Conservation (phyloP, 2,113 vertebrate genomes). For the Brachyhypopomus gauderio region DNA sequence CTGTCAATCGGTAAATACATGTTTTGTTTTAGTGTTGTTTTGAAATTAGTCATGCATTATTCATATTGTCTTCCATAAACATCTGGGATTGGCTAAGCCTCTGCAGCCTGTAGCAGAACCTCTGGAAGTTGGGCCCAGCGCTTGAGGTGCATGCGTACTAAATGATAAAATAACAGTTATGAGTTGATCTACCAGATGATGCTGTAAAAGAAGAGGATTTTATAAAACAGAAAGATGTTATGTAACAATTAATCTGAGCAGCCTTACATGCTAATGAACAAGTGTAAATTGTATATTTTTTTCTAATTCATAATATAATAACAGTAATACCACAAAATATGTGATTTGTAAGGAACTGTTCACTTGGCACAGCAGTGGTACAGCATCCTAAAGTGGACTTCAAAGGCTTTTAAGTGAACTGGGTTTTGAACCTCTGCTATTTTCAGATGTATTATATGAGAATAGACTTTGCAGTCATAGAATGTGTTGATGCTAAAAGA, state of each 20-base stretch:
- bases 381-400: constrained; percentile 10
- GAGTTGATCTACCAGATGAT: constrained; percentile 29
- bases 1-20: not conserved
- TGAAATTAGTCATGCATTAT: not conserved
- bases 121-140: constrained; percentile 90
- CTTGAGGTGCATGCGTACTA: constrained; percentile 92
- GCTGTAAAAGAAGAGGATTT: constrained; percentile 14
- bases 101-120: constrained; percentile 91
- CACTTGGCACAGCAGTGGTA: not conserved
- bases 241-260: constrained; percentile 10
- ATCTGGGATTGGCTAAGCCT: constrained; percentile 28
- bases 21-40: not conserved
- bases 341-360: not conserved
- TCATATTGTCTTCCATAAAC: not conserved
- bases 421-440: not conserved
- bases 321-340: constrained; percentile 18
- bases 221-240: constrained; percentile 11
- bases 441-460: constrained; percentile 1
- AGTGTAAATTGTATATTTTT: constrained; percentile 15
- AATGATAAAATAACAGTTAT: constrained; percentile 51
- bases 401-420: not conserved
- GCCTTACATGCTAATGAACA: not conserved
- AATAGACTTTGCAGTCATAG: not conserved
- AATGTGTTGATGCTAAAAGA: not conserved
- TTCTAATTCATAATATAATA: constrained; percentile 12